Conservation (phyloP, 2,113 vertebrate genomes). For the Erythrocercus mccallii region DNA sequence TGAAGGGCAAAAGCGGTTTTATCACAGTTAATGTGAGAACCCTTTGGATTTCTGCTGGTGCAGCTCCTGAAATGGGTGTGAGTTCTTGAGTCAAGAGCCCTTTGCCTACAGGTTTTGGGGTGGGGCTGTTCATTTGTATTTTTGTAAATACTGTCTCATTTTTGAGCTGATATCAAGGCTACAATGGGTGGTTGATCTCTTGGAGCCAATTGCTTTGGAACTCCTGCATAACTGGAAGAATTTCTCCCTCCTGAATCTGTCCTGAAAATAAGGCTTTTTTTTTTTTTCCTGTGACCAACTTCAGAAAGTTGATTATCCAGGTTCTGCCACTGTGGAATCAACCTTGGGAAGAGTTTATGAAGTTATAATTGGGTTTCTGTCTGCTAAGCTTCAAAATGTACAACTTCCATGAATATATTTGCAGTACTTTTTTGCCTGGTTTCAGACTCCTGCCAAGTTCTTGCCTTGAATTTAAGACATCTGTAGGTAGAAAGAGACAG, state of each 20-base stretch:
- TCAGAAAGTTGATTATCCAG: not conserved
- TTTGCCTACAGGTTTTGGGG: not conserved
- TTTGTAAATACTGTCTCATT: not conserved
- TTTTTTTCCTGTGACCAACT: not conserved
- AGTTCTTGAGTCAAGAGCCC: not conserved
- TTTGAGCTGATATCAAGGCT: not conserved
- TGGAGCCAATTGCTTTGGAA: not conserved
- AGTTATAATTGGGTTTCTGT: slow-evolving; percentile 21
- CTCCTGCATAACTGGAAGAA: not conserved
- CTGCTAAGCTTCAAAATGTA: not conserved
- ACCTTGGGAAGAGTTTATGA: not conserved
- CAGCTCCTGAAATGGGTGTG: not conserved
- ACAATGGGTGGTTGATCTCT: not conserved
- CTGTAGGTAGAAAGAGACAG: not conserved
- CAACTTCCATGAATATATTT: not conserved
- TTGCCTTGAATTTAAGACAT: slow-evolving; percentile 17
- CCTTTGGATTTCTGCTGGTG: not conserved
- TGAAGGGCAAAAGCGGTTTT: not conserved
- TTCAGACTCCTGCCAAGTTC: slow-evolving; percentile 14
- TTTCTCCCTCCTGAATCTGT: not conserved
- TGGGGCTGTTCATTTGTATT: not conserved
- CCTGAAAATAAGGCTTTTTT: not conserved
- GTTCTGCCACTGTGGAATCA: not conserved
- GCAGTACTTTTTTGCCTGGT: not conserved
- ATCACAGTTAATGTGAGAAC: not conserved